Percentiles rank a stretch among this genome's conserved stretches.
Conservation (phyloP, 1,140 invertebrate genomes). For the Battus philenor region DNA sequence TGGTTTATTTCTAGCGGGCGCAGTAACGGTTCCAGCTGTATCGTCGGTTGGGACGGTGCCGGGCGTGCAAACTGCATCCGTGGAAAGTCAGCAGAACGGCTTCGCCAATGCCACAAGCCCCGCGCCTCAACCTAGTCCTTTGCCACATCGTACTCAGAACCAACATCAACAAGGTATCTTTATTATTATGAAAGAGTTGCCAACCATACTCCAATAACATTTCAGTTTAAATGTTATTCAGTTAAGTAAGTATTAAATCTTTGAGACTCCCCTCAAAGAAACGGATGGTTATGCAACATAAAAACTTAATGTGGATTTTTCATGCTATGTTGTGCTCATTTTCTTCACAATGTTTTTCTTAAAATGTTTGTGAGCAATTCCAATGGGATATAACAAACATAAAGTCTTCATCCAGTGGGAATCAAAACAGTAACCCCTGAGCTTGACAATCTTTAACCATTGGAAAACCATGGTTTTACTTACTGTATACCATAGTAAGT, state of each 20-base stretch:
- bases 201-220: not conserved
- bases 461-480: no score
- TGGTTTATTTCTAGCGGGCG: slow-evolving; percentile 22
- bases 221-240: not conserved
- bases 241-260: no score
- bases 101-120: slow-evolving; percentile 45
- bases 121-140: slow-evolving; percentile 48
- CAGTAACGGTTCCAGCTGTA: slow-evolving; percentile 31
- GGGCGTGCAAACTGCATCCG: slow-evolving; percentile 28
- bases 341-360: no score
- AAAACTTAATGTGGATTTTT: no score
- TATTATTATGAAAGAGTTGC: not conserved
- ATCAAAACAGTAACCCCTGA: no score
- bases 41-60: slow-evolving; percentile 36
- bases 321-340: no score
- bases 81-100: slow-evolving; percentile 52
- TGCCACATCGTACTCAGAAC: slow-evolving; percentile 55
- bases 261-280: not conserved
- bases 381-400: no score
- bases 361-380: no score
- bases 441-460: no score
- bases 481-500: no score
- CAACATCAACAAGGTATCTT: slow-evolving; percentile 65
- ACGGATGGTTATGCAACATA: no score
- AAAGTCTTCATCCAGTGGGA: no score